Percentiles rank a stretch among this genome's conserved stretches.
These are phyloP conservation scores for Agonum fuliginosum DNA, from an alignment of 2,888 invertebrate genomes.

Conservation along the genomic window DNA sequence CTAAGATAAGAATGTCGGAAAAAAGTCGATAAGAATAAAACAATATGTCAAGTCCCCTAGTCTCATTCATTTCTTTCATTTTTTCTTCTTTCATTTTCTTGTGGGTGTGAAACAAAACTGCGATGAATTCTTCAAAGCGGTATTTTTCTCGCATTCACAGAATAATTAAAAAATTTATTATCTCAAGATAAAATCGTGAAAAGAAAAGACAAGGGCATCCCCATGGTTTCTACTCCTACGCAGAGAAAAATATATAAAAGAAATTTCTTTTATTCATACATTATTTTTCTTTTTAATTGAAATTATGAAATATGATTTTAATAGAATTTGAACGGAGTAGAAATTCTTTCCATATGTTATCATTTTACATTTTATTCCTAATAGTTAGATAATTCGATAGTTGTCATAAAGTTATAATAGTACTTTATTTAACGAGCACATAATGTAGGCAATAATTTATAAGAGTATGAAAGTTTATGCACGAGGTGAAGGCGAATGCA, in stretches of 20 bases:
- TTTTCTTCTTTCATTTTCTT: background rate
- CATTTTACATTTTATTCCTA: no score
- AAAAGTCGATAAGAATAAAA: background rate
- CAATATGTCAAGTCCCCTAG: conserved; percentile 39
- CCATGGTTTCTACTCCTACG: conserved; percentile 9
- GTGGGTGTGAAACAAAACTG: conserved; percentile 4
- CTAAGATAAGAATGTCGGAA: background rate
- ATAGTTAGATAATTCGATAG: no score
- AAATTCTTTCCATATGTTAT: no score
- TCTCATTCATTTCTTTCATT: no score
- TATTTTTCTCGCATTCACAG: conserved; percentile 36
- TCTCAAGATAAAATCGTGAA: conserved; percentile 34
- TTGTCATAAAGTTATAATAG: no score
- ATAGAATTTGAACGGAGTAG: background rate
- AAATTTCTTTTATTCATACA: background rate
- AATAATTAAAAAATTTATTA: conserved; percentile 47
- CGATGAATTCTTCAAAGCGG: background rate
- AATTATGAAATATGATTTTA: conserved; percentile 8
- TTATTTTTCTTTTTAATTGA: background rate
- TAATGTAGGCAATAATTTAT: no score
- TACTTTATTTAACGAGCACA: no score
- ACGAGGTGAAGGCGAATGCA: no score
- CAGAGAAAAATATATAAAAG: conserved; percentile 11
- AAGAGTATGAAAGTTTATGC: no score
- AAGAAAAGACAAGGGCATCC: background rate